Evolutionary conservation across 2,888 invertebrate genomes (phyloP).

Genomic region (Hemicrepidius hirtus): DNA sequence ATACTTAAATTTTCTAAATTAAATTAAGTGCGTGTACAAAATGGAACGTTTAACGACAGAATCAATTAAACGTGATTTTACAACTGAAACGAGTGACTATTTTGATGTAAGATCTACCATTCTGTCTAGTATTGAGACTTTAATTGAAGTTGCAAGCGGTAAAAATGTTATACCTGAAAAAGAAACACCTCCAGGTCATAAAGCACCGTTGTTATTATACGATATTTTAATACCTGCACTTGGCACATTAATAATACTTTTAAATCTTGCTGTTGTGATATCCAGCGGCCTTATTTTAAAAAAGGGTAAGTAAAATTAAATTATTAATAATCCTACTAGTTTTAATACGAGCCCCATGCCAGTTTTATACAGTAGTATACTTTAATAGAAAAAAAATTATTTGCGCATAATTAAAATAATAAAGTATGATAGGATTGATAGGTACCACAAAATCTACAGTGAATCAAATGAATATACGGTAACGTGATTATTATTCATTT

Average conservation of each 20-base stretch:
- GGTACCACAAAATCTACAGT: no score
- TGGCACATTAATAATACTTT: constrained; percentile 75
- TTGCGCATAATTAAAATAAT: no score
- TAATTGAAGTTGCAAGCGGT: constrained; percentile 6
- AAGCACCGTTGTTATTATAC: constrained; percentile 73
- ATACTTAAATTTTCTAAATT: no score
- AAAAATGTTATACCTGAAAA: constrained; percentile 11
- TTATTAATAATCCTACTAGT: no score
- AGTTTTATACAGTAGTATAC: no score
- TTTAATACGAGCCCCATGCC: no score
- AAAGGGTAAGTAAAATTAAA: constrained; percentile 72
- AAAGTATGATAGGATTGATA: no score
- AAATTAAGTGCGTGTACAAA: not conserved
- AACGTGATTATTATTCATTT: no score
- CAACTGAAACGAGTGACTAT: not conserved
- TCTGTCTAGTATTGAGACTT: not conserved
- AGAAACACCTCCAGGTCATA: constrained; percentile 49
- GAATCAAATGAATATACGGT: no score
- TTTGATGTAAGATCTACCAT: not conserved
- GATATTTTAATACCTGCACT: constrained; percentile 75
- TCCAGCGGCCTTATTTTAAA: constrained; percentile 80
- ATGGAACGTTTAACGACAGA: not conserved
- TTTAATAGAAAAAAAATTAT: no score
- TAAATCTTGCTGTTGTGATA: constrained; percentile 78
- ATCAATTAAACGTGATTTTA: not conserved